These are phyloP conservation scores for Brenthis daphne DNA, from an alignment of 2,888 invertebrate genomes.

Conservation along the genomic window DNA sequence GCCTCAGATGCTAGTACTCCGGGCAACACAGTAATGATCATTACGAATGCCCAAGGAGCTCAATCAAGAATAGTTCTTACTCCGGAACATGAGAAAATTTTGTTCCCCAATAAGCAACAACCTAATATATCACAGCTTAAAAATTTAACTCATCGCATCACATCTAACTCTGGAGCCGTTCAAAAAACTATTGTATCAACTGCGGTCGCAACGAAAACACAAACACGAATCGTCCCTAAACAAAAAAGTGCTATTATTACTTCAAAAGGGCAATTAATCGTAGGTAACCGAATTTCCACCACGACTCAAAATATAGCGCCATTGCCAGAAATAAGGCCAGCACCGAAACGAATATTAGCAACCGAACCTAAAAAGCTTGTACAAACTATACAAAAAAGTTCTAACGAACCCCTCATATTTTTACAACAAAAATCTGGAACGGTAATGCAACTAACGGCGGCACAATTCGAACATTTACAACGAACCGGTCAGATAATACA, in stretches of 20 bases:
- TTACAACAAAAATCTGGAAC: slow-evolving; percentile 76
- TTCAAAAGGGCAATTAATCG: slow-evolving; percentile 81
- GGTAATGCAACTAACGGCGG: slow-evolving; percentile 74
- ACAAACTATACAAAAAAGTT: slow-evolving; percentile 63
- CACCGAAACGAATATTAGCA: slow-evolving; percentile 61
- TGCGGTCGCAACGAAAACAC: slow-evolving; percentile 51
- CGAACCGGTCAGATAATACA: slow-evolving; percentile 75
- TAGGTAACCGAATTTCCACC: slow-evolving; percentile 71
- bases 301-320: slow-evolving; percentile 75
- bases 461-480: slow-evolving; percentile 78
- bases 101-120: slow-evolving; percentile 80
- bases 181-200: slow-evolving; percentile 57
- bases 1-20: slow-evolving; percentile 59
- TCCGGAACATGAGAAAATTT: slow-evolving; percentile 83
- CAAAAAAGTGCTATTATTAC: slow-evolving; percentile 80
- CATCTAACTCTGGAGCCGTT: slow-evolving; percentile 50
- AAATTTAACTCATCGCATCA: slow-evolving; percentile 64
- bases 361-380: slow-evolving; percentile 66
- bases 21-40: slow-evolving; percentile 84
- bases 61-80: slow-evolving; percentile 83
- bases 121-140: slow-evolving; percentile 66
- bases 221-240: slow-evolving; percentile 67
- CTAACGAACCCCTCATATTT: slow-evolving; percentile 70
- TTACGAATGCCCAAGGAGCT: slow-evolving; percentile 84
- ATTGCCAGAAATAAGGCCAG: slow-evolving; percentile 68